Base-by-base conservation (phyloP, 2,888 invertebrate genomes). In the Thelaira solivaga region DNA sequence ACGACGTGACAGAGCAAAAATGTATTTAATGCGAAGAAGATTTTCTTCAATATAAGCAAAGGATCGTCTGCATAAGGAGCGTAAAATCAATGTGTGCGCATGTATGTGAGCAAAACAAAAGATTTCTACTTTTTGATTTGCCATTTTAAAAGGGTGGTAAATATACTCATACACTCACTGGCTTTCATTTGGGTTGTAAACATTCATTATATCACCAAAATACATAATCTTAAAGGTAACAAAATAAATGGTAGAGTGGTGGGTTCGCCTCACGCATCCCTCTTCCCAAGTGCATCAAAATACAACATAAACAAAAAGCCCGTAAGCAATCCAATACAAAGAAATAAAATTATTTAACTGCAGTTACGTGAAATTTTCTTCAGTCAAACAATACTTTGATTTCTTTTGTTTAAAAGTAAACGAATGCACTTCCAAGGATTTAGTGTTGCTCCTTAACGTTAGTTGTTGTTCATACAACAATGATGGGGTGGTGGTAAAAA, bases 61-160 rank as follows among this genome's bases (percentile, higher is more conserved):
- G 62, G 76, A 72, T 76, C 41, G 47, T 62, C 67, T 72, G 6
- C 4, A 13, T 39, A 16, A 13, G n/a, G 6, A 5, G 16, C 13
- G 26, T 26, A n/a, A n/a, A n/a, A n/a, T n/a, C n/a, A n/a, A 6
- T 39, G 31, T 1, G 2, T 34, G 31, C 6, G 13, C 18, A 10
- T 34, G n/a, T 31, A 22, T 67, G 6, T 43, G 34, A 24, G 16
- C 8, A 43, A 68, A 39, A 29, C 47, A 26, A 57, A 68, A 61
- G 41, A 41, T 61, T 45, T 51, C 43, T n/a, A 59, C 11, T 41
- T 61, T 69, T 41, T 51, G 26, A 45, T 55, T 59, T 65, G 72
- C 55, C 72, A 76, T 61, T 72, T 67, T 55, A 76, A 65, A 76
- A 61, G 67, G 65, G 72, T 67, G 76, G 72, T 47, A 22, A 51